Percentiles rank a stretch among this genome's conserved stretches.
Evolutionary conservation across 2,113 vertebrate genomes (phyloP).

Genomic region (Laticauda colubrina): DNA sequence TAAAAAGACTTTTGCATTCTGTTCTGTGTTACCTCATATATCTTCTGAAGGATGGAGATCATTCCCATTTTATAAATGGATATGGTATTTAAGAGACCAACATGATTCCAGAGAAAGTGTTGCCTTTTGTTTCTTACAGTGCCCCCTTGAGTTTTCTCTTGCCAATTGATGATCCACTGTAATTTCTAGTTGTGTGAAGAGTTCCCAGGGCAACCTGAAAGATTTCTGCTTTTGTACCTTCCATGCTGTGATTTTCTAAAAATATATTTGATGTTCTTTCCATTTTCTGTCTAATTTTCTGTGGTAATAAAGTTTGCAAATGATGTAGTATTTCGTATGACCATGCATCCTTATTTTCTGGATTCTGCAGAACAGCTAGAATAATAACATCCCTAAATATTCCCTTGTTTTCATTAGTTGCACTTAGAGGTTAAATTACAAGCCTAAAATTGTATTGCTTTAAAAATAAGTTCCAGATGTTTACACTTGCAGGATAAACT

Average conservation of each 20-base stretch:
- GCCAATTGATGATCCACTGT: background rate
- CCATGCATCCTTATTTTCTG: background rate
- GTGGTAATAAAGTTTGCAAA: background rate
- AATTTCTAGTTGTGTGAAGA: background rate
- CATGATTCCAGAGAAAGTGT: background rate
- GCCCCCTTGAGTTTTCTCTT: background rate
- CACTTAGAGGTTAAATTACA: background rate
- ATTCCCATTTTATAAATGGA: background rate
- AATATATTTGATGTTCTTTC: background rate
- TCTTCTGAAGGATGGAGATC: background rate
- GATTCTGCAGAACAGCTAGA: slow-evolving; percentile 13
- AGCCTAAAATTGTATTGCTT: slow-evolving; percentile 14
- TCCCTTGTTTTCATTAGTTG: background rate
- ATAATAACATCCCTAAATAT: background rate
- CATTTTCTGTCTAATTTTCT: background rate
- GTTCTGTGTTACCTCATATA: background rate
- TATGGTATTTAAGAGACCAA: background rate
- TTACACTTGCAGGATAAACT: background rate
- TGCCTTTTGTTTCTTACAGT: background rate
- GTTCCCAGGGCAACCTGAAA: background rate
- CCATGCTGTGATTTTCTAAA: background rate
- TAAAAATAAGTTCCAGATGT: background rate
- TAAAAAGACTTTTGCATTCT: background rate
- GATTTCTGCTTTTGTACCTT: background rate
- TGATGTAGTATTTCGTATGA: background rate